Evolutionary conservation across 2,888 invertebrate species (phyloP), one percentile per base, ranked within the genome.

Genomic region (Dexiosoma caninum): DNA sequence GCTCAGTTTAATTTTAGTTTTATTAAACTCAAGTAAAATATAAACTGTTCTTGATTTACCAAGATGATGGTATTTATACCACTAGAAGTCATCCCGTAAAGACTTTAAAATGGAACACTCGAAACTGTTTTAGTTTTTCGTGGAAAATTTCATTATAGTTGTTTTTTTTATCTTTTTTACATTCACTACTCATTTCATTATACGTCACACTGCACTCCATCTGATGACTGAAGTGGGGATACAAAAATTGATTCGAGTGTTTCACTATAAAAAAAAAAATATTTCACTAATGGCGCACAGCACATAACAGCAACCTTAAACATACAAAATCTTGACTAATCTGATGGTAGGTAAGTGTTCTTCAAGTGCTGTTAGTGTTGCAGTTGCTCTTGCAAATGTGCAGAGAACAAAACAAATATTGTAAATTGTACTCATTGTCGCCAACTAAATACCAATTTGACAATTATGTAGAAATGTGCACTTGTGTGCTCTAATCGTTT

Each of bases 391-490:
- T 53, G 42, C 51, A 71, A 55, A 40, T 53, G 49, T 53, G 32
- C 53, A 81, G 53, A 77, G 57, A 62, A 67, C 37, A 49, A 64
- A 62, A 72, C 76, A 81, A 32, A 78, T 19, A 44, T n/a, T n/a
- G n/a, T n/a, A 64, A 74, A 67, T 57, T 30, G 37, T 78, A 83
- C 82, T 82, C 70, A 74, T 67, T 81, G 84, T 79, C 84, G 83
- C 84, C 84, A 79, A 64, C 77, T 77, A 78, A 74, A 82, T 82
- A 83, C 84, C 82, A 64, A 78, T 82, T 76, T 84, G 83, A 83
- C 84, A 83, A 81, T 72, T 77, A 71, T 77, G 14, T 44, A 62
- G 60, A 62, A 60, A 9, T 69, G 19, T 76, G 14, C 27, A 21
- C 42, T 60, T 51, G 23, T 55, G 55, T 12, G 12, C 27, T n/a